Conservation (phyloP, 2,113 vertebrate genomes). For the Chloroceryle aenea region DNA sequence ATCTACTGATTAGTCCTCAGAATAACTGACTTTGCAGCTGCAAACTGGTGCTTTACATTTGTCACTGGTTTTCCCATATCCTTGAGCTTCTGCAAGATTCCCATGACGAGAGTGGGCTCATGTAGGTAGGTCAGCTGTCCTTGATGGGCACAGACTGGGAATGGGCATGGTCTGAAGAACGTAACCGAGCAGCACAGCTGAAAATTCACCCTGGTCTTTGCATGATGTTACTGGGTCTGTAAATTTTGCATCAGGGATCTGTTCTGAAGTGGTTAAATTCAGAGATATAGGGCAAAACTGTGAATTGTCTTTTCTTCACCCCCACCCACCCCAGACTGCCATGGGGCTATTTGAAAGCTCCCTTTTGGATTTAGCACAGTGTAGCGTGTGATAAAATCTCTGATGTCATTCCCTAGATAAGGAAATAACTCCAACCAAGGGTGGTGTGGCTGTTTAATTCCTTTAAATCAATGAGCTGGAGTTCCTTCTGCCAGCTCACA, state of each 20-base stretch:
- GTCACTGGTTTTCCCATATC: neutral
- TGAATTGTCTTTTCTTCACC: neutral
- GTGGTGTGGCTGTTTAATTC: neutral
- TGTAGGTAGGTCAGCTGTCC: neutral
- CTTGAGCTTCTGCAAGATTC: neutral
- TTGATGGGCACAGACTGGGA: neutral
- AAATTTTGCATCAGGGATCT: neutral
- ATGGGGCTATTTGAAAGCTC: neutral
- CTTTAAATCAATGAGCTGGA: neutral
- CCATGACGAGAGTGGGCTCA: neutral
- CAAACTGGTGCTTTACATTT: neutral
- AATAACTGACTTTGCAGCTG: neutral
- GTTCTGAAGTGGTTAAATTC: neutral
- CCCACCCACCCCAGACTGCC: rapidly evolving
- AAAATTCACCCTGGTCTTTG: neutral
- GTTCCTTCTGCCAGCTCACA: neutral
- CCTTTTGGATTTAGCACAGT: neutral
- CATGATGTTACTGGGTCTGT: neutral
- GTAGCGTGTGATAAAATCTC: neutral
- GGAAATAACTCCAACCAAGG: neutral
- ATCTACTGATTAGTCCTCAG: neutral
- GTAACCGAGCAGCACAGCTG: neutral
- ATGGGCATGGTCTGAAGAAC: neutral
- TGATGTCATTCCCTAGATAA: neutral
- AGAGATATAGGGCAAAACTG: neutral